A percentile compares a stretch with the other conserved stretches of the same genome.
phyloP scores from a whole-genome alignment of 1,140 invertebrate species.

The Dinoponera quadriceps region DNA sequence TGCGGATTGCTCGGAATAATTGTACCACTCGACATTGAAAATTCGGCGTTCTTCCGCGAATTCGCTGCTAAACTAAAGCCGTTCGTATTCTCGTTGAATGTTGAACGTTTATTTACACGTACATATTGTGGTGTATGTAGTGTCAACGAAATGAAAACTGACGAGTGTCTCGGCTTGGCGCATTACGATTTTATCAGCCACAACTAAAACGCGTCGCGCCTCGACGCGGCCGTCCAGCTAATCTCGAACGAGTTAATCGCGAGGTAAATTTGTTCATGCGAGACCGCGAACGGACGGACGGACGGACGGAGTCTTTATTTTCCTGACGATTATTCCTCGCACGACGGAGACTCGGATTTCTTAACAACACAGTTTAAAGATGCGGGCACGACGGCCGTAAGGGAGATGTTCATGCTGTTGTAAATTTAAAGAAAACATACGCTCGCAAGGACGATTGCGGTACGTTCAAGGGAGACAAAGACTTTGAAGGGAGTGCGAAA shows the following conservation, averaged over 20 bases:
- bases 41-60: background rate
- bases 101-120: background rate
- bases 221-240: background rate
- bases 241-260: conserved; percentile 12
- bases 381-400: background rate
- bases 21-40: background rate
- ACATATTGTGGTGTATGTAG: background rate
- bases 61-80: background rate
- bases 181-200: conserved; percentile 25
- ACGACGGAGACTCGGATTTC: background rate
- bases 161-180: background rate
- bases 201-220: background rate
- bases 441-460: conserved; percentile 34
- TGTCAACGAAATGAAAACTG: background rate
- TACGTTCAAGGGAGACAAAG: conserved; percentile 35
- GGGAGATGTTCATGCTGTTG: conserved; percentile 1
- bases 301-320: conserved; percentile 18
- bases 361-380: conserved; percentile 10
- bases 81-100: background rate
- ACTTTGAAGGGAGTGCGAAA: conserved; percentile 31
- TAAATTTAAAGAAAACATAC: conserved; percentile 28
- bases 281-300: conserved; percentile 3
- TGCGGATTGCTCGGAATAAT: background rate
- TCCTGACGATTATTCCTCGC: conserved; percentile 11
- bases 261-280: conserved; percentile 26